A percentile compares a stretch with the other conserved stretches of the same genome.
Evolutionary conservation across 1,140 invertebrate genomes (phyloP).

Genomic region (Macrocentrus cingulum): DNA sequence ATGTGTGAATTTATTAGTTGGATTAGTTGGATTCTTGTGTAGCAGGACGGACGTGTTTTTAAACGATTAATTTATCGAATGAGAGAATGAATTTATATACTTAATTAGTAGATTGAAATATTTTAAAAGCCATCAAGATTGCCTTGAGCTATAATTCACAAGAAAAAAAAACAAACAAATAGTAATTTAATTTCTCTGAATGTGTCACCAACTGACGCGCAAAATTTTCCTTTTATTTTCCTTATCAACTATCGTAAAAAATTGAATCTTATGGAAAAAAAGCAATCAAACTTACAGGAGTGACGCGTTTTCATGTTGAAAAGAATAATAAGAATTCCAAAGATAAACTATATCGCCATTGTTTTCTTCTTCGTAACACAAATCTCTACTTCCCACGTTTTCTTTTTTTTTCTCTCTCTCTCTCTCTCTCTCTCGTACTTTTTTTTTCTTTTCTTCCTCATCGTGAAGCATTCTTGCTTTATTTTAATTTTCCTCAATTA

Average conservation of each 20-base stretch:
- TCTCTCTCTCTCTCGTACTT: background rate
- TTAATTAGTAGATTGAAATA: background rate
- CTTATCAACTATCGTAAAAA: background rate
- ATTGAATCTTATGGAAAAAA: background rate
- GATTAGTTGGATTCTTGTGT: constrained; percentile 10
- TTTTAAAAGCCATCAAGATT: background rate
- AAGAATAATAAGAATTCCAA: background rate
- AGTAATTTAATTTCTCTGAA: background rate
- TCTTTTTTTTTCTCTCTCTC: background rate
- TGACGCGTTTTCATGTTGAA: background rate
- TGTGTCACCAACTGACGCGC: background rate
- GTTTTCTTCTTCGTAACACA: background rate
- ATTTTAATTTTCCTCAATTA: background rate
- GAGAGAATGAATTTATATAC: background rate
- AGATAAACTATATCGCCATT: background rate
- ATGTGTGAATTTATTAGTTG: constrained; percentile 20
- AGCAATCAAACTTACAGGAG: too few relatives aligned
- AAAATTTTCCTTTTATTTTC: background rate
- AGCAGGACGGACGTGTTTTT: constrained; percentile 27
- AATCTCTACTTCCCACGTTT: background rate
- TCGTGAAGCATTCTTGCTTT: background rate
- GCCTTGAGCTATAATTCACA: background rate
- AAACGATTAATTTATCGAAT: constrained; percentile 12
- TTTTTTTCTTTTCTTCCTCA: too few relatives aligned
- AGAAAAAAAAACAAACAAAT: background rate